Evolutionary conservation across 2,797 vertebrate genomes (phyloP).

Genomic region (Poeciliopsis turneri): DNA sequence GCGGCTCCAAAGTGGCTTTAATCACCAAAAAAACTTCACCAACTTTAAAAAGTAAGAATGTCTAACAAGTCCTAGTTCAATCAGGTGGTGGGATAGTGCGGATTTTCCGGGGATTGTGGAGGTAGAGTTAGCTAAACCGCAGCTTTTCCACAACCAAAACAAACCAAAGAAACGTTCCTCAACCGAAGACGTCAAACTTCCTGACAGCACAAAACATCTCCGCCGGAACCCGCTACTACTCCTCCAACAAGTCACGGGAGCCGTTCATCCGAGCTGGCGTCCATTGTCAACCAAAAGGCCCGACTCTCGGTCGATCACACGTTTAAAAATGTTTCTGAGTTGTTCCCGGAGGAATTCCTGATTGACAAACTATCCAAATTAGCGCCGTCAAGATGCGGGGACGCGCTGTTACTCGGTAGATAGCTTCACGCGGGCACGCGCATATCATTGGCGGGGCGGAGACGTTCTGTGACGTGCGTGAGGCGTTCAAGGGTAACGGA

Average conservation of each 20-base stretch:
- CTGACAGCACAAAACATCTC: constrained; percentile 69
- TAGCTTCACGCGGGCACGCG: constrained; percentile 52
- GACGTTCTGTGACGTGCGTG: constrained; percentile 58
- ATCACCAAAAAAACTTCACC: constrained; percentile 20
- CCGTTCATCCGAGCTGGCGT: not conserved
- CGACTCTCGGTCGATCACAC: not conserved
- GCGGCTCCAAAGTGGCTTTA: not conserved
- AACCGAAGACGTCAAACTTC: constrained; percentile 74
- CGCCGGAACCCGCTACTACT: constrained; percentile 73
- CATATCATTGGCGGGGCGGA: constrained; percentile 52
- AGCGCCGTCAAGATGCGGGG: constrained; percentile 60
- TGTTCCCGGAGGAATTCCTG: constrained; percentile 42
- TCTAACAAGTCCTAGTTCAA: not conserved
- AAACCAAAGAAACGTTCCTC: constrained; percentile 59
- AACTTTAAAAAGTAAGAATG: constrained; percentile 3
- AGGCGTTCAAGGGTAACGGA: constrained; percentile 9
- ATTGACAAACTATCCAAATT: constrained; percentile 52
- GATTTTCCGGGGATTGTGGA: not conserved
- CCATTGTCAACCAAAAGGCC: constrained; percentile 4
- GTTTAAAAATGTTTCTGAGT: not conserved
- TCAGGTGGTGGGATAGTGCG: not conserved
- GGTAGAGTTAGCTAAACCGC: not conserved
- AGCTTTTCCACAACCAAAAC: constrained; percentile 62
- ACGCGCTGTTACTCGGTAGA: constrained; percentile 73
- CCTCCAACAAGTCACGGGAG: constrained; percentile 48